Percentiles rank a stretch among this genome's conserved stretches.
Evolutionary conservation across 2,888 invertebrate species (phyloP).

Genomic region (Venusia cambrica): DNA sequence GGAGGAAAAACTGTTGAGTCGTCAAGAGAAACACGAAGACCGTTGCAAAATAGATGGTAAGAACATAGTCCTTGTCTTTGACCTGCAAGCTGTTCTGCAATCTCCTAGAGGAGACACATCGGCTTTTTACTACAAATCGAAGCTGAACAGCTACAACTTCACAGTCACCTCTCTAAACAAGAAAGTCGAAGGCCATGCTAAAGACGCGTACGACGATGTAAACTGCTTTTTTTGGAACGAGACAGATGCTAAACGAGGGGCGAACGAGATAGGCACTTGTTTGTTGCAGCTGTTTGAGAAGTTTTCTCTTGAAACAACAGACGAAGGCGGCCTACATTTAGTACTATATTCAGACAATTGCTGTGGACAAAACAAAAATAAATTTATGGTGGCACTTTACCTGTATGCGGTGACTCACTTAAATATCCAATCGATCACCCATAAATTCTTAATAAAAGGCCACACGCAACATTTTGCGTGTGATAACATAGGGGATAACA

Average conservation of each 20-base stretch:
- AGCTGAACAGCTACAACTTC: slow-evolving; percentile 4
- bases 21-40: too few relatives aligned
- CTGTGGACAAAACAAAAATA: slow-evolving; percentile 37
- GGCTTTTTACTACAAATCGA: too few relatives aligned
- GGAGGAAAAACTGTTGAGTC: too few relatives aligned
- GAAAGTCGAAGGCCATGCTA: slow-evolving; percentile 7
- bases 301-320: too few relatives aligned
- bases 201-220: slow-evolving; percentile 11
- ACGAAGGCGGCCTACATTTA: slow-evolving; percentile 14
- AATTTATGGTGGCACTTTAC: slow-evolving; percentile 21
- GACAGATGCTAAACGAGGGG: slow-evolving; percentile 34
- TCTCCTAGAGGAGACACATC: too few relatives aligned
- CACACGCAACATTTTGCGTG: slow-evolving; percentile 48
- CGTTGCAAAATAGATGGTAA: too few relatives aligned
- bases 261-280: slow-evolving; percentile 10
- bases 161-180: slow-evolving; percentile 3
- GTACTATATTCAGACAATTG: slow-evolving; percentile 41
- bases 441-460: slow-evolving; percentile 41
- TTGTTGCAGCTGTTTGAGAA: too few relatives aligned
- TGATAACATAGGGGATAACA: slow-evolving; percentile 35
- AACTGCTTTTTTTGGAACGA: slow-evolving; percentile 39
- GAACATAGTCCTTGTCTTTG: too few relatives aligned
- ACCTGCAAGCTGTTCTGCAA: too few relatives aligned
- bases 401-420: not conserved
- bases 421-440: slow-evolving; percentile 15